phyloP scores from a whole-genome alignment of 2,797 vertebrate genomes.

The Hylomyscus alleni region DNA sequence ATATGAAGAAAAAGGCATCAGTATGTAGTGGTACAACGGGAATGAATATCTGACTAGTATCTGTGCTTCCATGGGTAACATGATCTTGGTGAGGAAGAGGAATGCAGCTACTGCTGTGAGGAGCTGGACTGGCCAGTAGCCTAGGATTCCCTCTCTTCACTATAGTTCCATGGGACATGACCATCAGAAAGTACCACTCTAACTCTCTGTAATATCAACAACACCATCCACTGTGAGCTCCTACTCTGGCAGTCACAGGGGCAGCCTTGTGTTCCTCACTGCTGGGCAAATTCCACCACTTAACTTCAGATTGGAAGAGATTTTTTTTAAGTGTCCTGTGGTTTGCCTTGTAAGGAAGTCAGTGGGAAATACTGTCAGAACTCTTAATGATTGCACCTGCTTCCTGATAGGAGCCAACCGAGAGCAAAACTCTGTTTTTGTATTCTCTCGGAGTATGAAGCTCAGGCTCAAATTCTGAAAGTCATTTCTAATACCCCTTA shows the following conservation, averaged over 20 bases:
- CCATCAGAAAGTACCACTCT: background rate
- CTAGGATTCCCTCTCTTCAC: background rate
- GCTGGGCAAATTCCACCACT: background rate
- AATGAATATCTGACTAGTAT: background rate
- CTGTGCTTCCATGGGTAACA: background rate
- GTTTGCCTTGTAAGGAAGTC: background rate
- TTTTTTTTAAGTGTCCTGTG: background rate
- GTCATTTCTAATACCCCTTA: background rate
- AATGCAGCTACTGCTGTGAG: background rate
- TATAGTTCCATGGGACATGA: background rate
- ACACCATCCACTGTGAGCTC: background rate
- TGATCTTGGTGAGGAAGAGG: slow-evolving; percentile 23
- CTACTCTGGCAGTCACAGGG: background rate
- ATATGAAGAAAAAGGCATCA: background rate
- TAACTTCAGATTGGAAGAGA: background rate
- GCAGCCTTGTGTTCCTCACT: background rate
- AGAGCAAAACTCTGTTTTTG: slow-evolving; percentile 27
- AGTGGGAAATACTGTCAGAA: background rate
- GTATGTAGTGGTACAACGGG: background rate
- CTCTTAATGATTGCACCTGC: background rate
- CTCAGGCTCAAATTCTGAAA: background rate
- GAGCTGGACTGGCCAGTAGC: background rate
- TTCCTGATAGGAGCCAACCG: background rate
- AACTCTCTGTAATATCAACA: background rate
- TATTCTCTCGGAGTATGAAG: background rate